These are phyloP conservation scores for human DNA, from an alignment of 2,113 vertebrate species.

Conservation along the genomic window GRCh38 chr22:45031001-45031500, in stretches of 20 bases:
- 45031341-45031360: neutral
- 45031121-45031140: too few relatives aligned
- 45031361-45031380: neutral
- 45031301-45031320: neutral
- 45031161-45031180: too few relatives aligned
- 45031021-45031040: too few relatives aligned
- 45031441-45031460: neutral
- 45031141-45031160: too few relatives aligned
- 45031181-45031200: neutral
- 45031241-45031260: neutral
- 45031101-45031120: too few relatives aligned
- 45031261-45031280: neutral
- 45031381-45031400: rapidly evolving
- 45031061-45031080: too few relatives aligned
- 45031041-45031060: too few relatives aligned
- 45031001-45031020: too few relatives aligned
- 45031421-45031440: neutral
- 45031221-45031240: neutral
- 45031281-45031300: neutral
- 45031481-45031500: neutral
- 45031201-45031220: neutral
- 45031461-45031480: neutral
- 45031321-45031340: neutral
- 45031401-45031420: neutral
- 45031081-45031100: too few relatives aligned